Base-by-base conservation (phyloP, 2,888 invertebrate species). In the Chrysolina americana region DNA sequence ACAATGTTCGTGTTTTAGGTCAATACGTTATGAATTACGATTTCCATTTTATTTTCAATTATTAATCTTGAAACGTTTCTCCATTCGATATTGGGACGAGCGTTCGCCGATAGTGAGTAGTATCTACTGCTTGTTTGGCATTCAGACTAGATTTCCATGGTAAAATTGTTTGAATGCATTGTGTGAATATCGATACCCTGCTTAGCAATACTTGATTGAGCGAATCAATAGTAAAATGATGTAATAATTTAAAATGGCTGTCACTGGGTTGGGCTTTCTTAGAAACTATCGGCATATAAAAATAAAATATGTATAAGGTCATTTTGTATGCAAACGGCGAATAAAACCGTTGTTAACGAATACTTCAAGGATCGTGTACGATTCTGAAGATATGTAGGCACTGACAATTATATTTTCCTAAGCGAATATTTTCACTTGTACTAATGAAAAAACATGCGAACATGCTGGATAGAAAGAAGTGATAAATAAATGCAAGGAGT, bases 291-390 rank as follows among this genome's bases (percentile, higher is more conserved):
- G 59, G 59, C 59, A 59, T 28, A 11, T 59, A 8, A 59, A 11
- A 53, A 53, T 59, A 28, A 59, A 59, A 59, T 59, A 59, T 59
- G 28, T 59, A 59, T 59, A 59, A 59, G 59, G 59, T 59, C 28
- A 59, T 59, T 59, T 59, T 36, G 59, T 59, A 59, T 59, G 59
- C 59, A 59, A 59, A 59, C 59, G 8, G n/a, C 36, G 59, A 59
- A 36, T 59, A 36, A 59, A 59, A 36, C 59, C 17, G 59, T 59
- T 59, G 59, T 28, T 36, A n/a, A 36, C 28, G 59, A 2, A 28
- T 59, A 36, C 59, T 59, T 8, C 59, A 17, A 59, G 59, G 17
- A 59, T 59, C n/a, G 28, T 59, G 23, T 10, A 50, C 19, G n/a
- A 50, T 50, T 19, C 50, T 50, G n/a, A 50, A 19, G 44, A 17